Evolutionary conservation across 2,113 vertebrate species (phyloP).

Genomic region (Pterocles gutturalis): DNA sequence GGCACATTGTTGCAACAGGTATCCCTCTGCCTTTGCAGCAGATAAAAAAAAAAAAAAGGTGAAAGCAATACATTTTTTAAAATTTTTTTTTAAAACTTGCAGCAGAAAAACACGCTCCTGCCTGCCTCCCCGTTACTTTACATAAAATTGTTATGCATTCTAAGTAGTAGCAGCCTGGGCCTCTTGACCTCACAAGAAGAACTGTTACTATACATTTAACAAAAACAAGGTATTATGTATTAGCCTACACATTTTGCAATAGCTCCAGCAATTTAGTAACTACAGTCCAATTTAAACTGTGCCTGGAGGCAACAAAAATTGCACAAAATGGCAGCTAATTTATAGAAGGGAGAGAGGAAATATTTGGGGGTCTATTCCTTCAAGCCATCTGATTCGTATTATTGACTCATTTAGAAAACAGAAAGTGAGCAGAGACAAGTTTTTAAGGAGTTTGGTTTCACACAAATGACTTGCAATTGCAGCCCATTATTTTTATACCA

Average conservation of each 20-base stretch:
- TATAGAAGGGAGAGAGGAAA: constrained; percentile 80
- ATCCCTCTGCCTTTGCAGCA: background rate
- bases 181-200: constrained; percentile 85
- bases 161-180: constrained; percentile 75
- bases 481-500: constrained; percentile 96
- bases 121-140: constrained; percentile 47
- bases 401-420: constrained; percentile 88
- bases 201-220: constrained; percentile 82
- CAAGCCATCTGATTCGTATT: constrained; percentile 87
- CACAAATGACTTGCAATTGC: constrained; percentile 84
- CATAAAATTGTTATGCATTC: constrained; percentile 74
- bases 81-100: constrained; percentile 4
- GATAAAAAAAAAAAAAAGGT: background rate
- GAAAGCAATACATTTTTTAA: background rate
- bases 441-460: constrained; percentile 86
- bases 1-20: background rate
- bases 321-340: constrained; percentile 85
- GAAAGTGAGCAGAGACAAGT: constrained; percentile 88
- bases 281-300: constrained; percentile 83
- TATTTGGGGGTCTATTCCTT: constrained; percentile 82
- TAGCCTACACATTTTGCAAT: constrained; percentile 84
- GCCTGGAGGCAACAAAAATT: constrained; percentile 85
- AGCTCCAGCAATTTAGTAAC: constrained; percentile 82
- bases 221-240: constrained; percentile 86
- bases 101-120: constrained; percentile 13